phyloP scores from a whole-genome alignment of 2,113 vertebrate genomes.

The Pedionomus torquatus region DNA sequence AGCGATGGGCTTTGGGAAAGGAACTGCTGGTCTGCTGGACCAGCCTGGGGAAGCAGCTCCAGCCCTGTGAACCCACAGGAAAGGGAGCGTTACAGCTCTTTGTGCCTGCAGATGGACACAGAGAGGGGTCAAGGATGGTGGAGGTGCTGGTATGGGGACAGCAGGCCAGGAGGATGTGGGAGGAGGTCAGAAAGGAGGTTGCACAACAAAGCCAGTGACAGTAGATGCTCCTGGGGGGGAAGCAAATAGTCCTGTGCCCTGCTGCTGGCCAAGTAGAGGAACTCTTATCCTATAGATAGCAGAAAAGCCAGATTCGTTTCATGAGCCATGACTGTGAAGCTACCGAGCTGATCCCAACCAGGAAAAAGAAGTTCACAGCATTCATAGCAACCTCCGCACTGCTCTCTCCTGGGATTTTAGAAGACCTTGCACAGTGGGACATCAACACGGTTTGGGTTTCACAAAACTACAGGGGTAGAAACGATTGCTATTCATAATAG shows the following conservation, averaged over 20 bases:
- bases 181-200: background rate
- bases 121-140: rapidly evolving
- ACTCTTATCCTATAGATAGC: background rate
- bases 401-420: background rate
- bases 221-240: background rate
- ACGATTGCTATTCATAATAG: background rate
- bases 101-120: rapidly evolving
- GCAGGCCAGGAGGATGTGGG: background rate
- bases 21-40: background rate
- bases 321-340: background rate
- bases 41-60: background rate
- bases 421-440: background rate
- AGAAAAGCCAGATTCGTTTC: background rate
- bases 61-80: background rate
- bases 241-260: background rate
- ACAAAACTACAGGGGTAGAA: background rate
- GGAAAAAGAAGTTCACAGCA: background rate
- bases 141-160: rapidly evolving
- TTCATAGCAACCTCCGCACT: rapidly evolving
- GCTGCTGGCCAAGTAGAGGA: background rate
- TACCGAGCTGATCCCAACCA: background rate
- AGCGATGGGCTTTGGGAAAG: background rate
- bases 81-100: background rate
- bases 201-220: background rate
- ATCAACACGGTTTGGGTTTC: background rate